These are phyloP conservation scores for Bilobella aurantiaca DNA, from an alignment of 1,140 invertebrate species.

Conservation along the genomic window DNA sequence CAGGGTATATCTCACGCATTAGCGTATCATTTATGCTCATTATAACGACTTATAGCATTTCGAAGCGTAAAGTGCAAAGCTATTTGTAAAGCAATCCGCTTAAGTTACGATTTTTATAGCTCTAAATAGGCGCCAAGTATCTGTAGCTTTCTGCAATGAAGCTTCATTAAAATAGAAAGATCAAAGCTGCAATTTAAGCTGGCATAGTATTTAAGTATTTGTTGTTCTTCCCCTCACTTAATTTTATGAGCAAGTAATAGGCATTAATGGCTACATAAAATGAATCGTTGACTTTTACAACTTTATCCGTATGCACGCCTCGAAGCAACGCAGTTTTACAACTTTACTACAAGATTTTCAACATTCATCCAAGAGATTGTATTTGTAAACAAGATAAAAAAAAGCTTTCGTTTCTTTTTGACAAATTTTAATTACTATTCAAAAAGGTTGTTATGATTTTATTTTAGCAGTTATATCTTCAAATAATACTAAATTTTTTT, in stretches of 20 bases:
- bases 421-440: too few relatives aligned
- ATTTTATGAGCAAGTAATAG: slow-evolving; percentile 32
- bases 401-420: too few relatives aligned
- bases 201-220: neutral
- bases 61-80: neutral
- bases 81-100: neutral
- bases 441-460: too few relatives aligned
- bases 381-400: neutral
- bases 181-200: neutral
- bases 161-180: neutral
- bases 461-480: too few relatives aligned
- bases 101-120: too few relatives aligned
- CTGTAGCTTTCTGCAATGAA: too few relatives aligned
- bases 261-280: slow-evolving; percentile 17
- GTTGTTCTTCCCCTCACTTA: slow-evolving; percentile 31
- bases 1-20: neutral
- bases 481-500: neutral
- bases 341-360: too few relatives aligned
- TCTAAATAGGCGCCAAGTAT: too few relatives aligned
- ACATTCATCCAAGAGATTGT: neutral
- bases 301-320: too few relatives aligned
- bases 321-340: too few relatives aligned
- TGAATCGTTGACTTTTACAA: too few relatives aligned
- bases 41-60: neutral
- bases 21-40: neutral